Percentiles rank a stretch among this genome's conserved stretches.
Evolutionary conservation across 2,888 invertebrate species (phyloP).

Genomic region (Hydrotaea diabolus): DNA sequence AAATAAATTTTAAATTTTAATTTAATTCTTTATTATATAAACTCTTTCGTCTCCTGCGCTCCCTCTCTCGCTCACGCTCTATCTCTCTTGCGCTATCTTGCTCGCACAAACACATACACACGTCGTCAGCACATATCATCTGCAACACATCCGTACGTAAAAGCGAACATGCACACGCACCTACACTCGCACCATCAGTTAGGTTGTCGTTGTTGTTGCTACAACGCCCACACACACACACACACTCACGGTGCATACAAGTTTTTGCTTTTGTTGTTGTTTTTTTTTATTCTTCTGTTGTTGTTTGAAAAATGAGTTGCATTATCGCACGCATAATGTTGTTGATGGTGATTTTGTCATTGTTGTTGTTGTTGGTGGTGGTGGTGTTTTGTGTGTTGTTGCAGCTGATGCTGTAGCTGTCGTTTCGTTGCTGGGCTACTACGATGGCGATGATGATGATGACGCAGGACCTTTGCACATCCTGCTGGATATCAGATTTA

Average conservation of each 20-base stretch:
- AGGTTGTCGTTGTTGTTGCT: conserved; percentile 37
- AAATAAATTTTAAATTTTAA: conserved; percentile 67
- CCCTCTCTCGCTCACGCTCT: not conserved
- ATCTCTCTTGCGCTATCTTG: not conserved
- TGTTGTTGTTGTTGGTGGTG: conserved; percentile 37
- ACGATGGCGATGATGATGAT: conserved; percentile 51
- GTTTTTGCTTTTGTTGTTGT: conserved; percentile 36
- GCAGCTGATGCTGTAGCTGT: conserved; percentile 42
- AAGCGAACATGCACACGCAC: conserved; percentile 15
- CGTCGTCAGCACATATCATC: conserved; percentile 17
- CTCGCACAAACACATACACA: too few species aligned
- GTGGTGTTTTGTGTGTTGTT: conserved; percentile 17
- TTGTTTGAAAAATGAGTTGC: conserved; percentile 64
- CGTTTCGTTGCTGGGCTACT: not conserved
- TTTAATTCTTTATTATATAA: conserved; percentile 58
- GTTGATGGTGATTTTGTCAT: conserved; percentile 62
- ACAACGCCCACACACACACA: conserved; percentile 18
- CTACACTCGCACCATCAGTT: conserved; percentile 17
- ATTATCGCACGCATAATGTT: conserved; percentile 67
- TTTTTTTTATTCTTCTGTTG: not conserved
- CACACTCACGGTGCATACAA: not conserved
- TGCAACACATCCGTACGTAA: not conserved
- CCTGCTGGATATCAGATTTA: conserved; percentile 67
- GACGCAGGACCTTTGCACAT: conserved; percentile 63
- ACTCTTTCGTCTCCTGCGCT: conserved; percentile 19